Evolutionary conservation across 2,888 invertebrate genomes (phyloP), one percentile per base, ranked within the genome.

Genomic region (Busseola fusca): DNA sequence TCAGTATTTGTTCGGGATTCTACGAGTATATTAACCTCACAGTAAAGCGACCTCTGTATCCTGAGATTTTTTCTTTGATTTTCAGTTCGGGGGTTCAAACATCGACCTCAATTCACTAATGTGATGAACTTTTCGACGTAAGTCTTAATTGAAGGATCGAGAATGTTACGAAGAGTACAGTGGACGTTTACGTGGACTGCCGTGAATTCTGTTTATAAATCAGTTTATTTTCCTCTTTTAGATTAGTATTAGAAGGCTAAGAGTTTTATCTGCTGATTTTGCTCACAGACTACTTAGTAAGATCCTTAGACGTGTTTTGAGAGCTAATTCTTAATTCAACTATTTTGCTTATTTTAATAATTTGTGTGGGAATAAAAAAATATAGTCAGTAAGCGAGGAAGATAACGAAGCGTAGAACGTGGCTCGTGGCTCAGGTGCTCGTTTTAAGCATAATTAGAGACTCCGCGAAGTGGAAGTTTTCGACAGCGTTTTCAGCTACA

Each of bases 361-460:
- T 80, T 84, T 75, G 69, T 75, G 54, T 79, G 62, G 63, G 34
- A 73, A 77, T 75, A 75, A 79, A 82, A 77, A 74, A 59, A 34
- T 81, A 78, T 69, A 78, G 70, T 52, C 67, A 67, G 73, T 76
- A 60, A 73, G 60, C 68, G 60, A 69, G 52, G 10, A 40, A 81
- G 76, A 83, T 85, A 85, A 75, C 70, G 76, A 74, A 80, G 64
- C 71, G 71, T 67, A 42, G 74, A 67, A 77, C 74, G 77, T 80
- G 75, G 70, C 25, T 57, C 48, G 56, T 77, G 48, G 48, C 74
- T 83, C 82, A 83, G 84, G 86, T 87, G 84, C 76, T 82, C 83
- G 83, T 87, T 87, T 84, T 82, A 78, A 84, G 80, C 82, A 84
- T 86, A 90, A 91, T 91, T 91, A 88, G 84, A 82, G 84, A 64